Percentiles rank a stretch among this genome's conserved stretches.
phyloP scores from a whole-genome alignment of 2,888 invertebrate species.

The Drosophila mimica region DNA sequence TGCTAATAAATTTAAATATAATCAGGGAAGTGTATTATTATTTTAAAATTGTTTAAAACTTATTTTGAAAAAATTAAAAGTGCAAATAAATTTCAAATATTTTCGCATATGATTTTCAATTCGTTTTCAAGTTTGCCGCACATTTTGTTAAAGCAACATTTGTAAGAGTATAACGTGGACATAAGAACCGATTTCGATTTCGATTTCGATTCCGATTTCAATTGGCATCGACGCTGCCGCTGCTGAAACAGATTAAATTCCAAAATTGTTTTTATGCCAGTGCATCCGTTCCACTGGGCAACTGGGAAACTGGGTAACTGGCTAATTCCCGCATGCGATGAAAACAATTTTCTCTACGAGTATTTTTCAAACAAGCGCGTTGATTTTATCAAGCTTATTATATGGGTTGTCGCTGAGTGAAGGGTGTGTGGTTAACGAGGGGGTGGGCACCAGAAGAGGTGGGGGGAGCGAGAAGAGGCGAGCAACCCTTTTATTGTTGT shows the following conservation, averaged over 20 bases:
- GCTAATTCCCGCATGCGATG: constrained; percentile 77
- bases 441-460: background rate
- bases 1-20: no score
- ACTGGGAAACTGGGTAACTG: constrained; percentile 15
- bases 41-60: background rate
- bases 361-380: constrained; percentile 60
- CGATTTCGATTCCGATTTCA: constrained; percentile 36
- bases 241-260: constrained; percentile 71
- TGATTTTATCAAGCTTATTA: constrained; percentile 80
- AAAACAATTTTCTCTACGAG: constrained; percentile 65
- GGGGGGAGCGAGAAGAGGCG: background rate
- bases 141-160: no score
- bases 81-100: background rate
- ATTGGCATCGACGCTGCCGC: constrained; percentile 21
- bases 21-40: background rate
- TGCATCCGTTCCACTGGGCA: background rate
- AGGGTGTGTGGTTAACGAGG: background rate
- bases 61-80: background rate
- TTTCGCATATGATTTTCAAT: background rate
- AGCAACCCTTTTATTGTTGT: constrained; percentile 52
- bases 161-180: constrained; percentile 23
- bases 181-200: constrained; percentile 20
- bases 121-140: background rate
- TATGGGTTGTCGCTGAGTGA: constrained; percentile 59
- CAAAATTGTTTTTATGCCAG: constrained; percentile 61